Evolutionary conservation across 2,113 vertebrate species (phyloP).

Genomic region (Hiodon tergisus): DNA sequence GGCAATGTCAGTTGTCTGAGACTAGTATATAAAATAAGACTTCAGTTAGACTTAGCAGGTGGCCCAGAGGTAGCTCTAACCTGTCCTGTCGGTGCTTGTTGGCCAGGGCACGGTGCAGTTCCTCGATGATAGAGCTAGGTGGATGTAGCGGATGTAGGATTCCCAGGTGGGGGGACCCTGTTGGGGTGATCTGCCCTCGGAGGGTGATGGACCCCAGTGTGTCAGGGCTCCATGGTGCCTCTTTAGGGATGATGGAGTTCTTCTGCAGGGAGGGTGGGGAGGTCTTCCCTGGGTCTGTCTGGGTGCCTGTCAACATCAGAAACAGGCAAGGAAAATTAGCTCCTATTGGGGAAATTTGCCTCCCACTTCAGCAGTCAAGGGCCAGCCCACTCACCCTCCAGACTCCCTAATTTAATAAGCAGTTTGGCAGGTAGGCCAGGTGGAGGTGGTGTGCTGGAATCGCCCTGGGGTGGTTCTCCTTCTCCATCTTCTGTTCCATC

Average conservation of each 20-base stretch:
- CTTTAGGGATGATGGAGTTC: conserved; percentile 68
- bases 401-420: conserved; percentile 60
- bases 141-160: conserved; percentile 76
- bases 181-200: conserved; percentile 81
- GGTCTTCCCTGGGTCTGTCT: conserved; percentile 63
- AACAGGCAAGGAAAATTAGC: background rate
- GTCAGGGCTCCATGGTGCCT: conserved; percentile 63
- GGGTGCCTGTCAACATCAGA: conserved; percentile 41
- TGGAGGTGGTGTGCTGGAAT: conserved; percentile 54
- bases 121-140: conserved; percentile 92
- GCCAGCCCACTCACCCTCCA: conserved; percentile 54
- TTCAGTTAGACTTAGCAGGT: too few relatives aligned
- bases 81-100: conserved; percentile 95
- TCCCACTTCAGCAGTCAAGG: background rate
- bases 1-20: background rate
- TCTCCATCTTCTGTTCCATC: conserved; percentile 32
- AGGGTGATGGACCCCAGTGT: conserved; percentile 34
- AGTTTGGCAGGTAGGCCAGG: conserved; percentile 54
- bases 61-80: conserved; percentile 45
- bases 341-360: background rate
- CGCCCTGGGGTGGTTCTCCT: conserved; percentile 37
- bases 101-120: conserved; percentile 87
- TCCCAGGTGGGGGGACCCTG: conserved; percentile 80
- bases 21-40: conserved; percentile 7
- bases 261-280: conserved; percentile 68